These are phyloP conservation scores for Misgurnus mizolepis DNA, from an alignment of 2,113 vertebrate species.

Conservation along the genomic window DNA sequence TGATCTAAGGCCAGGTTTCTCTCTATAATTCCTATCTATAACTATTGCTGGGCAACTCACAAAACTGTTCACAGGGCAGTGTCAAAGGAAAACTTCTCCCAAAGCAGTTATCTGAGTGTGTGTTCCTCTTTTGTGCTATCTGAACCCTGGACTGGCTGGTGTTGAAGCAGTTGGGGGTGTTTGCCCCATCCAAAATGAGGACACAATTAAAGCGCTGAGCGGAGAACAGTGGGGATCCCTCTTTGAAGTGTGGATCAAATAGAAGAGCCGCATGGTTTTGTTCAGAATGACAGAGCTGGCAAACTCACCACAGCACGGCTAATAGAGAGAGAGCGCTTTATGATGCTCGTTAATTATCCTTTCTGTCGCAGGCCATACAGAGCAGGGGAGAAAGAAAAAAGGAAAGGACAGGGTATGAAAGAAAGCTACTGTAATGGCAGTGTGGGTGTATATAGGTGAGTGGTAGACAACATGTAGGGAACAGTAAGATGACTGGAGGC, in stretches of 20 bases:
- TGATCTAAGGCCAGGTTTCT: background rate
- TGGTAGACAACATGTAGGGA: conserved; percentile 2
- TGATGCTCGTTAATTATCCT: conserved; percentile 95
- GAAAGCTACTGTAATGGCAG: conserved; percentile 26
- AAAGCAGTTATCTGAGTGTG: conserved; percentile 26
- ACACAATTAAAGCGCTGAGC: conserved; percentile 95
- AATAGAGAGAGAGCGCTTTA: conserved; percentile 95
- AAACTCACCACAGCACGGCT: conserved; percentile 95
- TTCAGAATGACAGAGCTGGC: conserved; percentile 93
- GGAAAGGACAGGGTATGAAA: conserved; percentile 39
- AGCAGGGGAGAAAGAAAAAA: conserved; percentile 62
- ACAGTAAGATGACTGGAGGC: background rate
- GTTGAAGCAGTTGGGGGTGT: conserved; percentile 77
- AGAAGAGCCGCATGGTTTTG: conserved; percentile 92
- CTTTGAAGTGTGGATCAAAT: conserved; percentile 97
- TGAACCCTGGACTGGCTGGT: conserved; percentile 68
- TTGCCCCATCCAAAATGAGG: conserved; percentile 79
- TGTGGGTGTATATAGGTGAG: conserved; percentile 31
- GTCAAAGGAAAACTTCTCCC: conserved; percentile 21
- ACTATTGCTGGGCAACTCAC: background rate
- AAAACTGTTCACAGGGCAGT: background rate
- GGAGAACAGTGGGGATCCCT: conserved; percentile 91
- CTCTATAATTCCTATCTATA: background rate
- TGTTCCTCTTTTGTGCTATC: conserved; percentile 66
- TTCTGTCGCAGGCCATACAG: conserved; percentile 84